phyloP scores from a whole-genome alignment of 2,113 vertebrate species.

The Myodes glareolus region DNA sequence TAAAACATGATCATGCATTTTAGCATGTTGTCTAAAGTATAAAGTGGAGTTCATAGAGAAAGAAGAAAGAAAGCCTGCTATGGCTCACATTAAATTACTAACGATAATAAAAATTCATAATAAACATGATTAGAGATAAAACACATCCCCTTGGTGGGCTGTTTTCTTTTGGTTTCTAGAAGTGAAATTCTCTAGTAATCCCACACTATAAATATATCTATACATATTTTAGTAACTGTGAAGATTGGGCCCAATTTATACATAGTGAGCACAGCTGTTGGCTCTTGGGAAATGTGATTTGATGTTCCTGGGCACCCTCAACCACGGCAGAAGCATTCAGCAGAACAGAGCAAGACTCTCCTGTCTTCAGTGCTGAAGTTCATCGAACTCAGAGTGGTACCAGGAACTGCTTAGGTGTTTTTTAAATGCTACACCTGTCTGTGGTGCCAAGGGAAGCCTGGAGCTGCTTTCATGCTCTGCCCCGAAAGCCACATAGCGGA shows the following conservation, averaged over 20 bases:
- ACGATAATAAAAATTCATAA: conserved; percentile 39
- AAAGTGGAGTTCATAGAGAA: conserved; percentile 2
- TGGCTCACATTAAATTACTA: conserved; percentile 39
- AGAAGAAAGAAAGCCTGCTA: not conserved
- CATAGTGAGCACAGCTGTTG: not conserved
- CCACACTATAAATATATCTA: not conserved
- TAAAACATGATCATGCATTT: not conserved
- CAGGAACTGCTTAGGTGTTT: conserved; percentile 24
- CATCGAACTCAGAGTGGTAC: conserved; percentile 16
- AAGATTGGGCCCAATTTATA: not conserved
- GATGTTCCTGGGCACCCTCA: not conserved
- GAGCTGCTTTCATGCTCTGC: conserved; percentile 23
- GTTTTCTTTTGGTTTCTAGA: conserved; percentile 22
- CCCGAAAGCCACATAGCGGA: not conserved
- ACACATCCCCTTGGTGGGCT: not conserved
- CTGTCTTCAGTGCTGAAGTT: conserved; percentile 1
- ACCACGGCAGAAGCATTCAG: not conserved
- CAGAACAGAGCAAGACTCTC: not conserved
- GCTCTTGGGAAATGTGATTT: not conserved
- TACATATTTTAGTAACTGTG: not conserved
- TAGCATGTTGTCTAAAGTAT: conserved; percentile 18
- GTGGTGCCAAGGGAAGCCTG: not conserved
- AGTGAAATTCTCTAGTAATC: not conserved
- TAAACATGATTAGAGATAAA: conserved; percentile 2
- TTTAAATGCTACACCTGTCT: conserved; percentile 22